Base-by-base conservation (phyloP, 30 jellyfish, hydroid and myxozoan genomes). In the Aurelia coerulea region DNA sequence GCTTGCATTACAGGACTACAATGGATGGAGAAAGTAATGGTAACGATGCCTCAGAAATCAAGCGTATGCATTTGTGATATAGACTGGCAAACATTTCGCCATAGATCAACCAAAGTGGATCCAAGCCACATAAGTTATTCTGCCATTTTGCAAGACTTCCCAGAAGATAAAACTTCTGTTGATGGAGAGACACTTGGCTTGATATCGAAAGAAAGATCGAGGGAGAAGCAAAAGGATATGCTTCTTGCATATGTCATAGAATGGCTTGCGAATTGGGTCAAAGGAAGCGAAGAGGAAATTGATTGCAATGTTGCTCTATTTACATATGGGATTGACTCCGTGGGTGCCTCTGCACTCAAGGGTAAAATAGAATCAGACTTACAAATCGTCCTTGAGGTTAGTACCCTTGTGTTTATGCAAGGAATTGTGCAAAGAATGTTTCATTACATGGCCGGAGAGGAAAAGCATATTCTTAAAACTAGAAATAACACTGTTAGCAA, bases 321-420 rank as follows among this genome's bases (percentile, higher is more conserved):
- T 50, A 85, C 81, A 23, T 85, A 85, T 64, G 95, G 95, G 15
- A 79, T 85, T 2, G 95, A 85, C 23, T 85, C 95, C 3, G 89
- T 85, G 46, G 95, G 95, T 15, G 95, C 95, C 29, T 65, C 95
- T 19, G 50, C 33, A 34, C 42, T 85, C 77, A 74, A 75, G 53
- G 52, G 78, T 7, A 39, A 66, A 62, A 75, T 85, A 9, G 41
- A 39, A 8, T 32, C 46, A 31, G 69, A 74, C 9, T 60, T 85
- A n/a, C 41, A 85, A 12, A 51, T 85, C 12, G 86, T 62, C 32
- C 62, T 85, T 42, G 95, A 85, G 95, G 95, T 85, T 12, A 11
- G 78, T 12, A 72, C 23, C 1, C 37, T 72, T 31, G 37, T 39
- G 19, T 13, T 72, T 34, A 34, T 35, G 13, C 1, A 1, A 12